Conservation (phyloP, 2,888 invertebrate species). For the Philopedon plagiatum region DNA sequence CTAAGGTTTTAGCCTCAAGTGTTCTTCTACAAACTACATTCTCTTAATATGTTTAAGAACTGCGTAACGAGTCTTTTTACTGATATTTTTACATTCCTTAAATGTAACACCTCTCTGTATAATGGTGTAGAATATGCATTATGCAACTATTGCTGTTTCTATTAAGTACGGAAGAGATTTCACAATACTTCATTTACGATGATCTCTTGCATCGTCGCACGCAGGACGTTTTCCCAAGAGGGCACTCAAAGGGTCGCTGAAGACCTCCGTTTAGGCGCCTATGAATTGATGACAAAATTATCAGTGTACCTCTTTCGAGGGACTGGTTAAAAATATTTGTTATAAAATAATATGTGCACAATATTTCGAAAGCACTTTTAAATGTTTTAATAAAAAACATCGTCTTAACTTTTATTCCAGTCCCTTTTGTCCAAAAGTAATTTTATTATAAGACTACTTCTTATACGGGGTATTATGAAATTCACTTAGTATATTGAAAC, state of each 20-base stretch:
- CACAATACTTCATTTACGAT: no score
- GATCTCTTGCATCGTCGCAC: no score
- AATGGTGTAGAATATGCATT: not conserved
- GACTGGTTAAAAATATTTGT: not conserved
- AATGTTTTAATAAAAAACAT: no score
- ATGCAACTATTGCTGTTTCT: not conserved
- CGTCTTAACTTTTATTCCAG: no score
- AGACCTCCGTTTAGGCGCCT: no score
- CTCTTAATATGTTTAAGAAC: not conserved
- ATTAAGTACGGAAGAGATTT: not conserved
- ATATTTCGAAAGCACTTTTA: not conserved
- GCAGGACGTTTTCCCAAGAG: no score
- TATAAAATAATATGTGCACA: not conserved
- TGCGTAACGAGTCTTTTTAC: not conserved
- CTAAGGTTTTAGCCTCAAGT: constrained; percentile 17
- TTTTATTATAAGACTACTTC: no score
- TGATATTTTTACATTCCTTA: constrained; percentile 8
- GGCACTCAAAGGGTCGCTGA: no score
- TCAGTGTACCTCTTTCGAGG: not conserved
- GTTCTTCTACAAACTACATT: constrained; percentile 15
- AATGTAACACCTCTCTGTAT: not conserved
- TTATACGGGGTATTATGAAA: no score
- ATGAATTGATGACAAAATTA: not conserved
- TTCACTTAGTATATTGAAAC: no score
- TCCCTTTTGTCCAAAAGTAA: no score